phyloP scores from a whole-genome alignment of 1,140 invertebrate genomes.

The Nasonia vitripennis region DNA sequence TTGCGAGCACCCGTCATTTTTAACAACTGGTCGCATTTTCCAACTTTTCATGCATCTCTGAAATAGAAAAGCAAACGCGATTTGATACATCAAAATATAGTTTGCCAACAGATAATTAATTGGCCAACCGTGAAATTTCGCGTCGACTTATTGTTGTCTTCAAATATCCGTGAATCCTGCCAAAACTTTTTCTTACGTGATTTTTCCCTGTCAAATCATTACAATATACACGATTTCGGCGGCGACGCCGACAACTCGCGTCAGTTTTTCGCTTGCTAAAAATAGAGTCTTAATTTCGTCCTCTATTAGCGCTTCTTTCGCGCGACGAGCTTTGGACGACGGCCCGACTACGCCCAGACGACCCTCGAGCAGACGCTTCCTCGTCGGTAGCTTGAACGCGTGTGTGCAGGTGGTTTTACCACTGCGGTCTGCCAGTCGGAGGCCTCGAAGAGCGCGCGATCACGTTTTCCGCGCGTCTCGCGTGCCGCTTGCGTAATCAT shows the following conservation, averaged over 20 bases:
- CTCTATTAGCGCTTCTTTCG: constrained; percentile 4
- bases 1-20: neutral
- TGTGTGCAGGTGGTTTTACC: constrained; percentile 10
- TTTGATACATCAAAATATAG: neutral
- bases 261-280: neutral
- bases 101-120: neutral
- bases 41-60: neutral
- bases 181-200: neutral
- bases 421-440: neutral
- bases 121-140: neutral
- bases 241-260: neutral
- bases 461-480: neutral
- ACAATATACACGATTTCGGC: neutral
- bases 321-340: neutral
- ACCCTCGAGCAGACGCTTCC: constrained; percentile 6
- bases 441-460: neutral
- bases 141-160: neutral
- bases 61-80: neutral
- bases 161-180: neutral
- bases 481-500: neutral
- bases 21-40: neutral
- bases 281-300: constrained; percentile 23
- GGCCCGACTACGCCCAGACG: constrained; percentile 21
- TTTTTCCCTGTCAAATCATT: neutral
- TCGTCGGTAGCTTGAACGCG: neutral